Base-by-base conservation (phyloP, 2,113 vertebrate genomes). In the Sitta europaea region DNA sequence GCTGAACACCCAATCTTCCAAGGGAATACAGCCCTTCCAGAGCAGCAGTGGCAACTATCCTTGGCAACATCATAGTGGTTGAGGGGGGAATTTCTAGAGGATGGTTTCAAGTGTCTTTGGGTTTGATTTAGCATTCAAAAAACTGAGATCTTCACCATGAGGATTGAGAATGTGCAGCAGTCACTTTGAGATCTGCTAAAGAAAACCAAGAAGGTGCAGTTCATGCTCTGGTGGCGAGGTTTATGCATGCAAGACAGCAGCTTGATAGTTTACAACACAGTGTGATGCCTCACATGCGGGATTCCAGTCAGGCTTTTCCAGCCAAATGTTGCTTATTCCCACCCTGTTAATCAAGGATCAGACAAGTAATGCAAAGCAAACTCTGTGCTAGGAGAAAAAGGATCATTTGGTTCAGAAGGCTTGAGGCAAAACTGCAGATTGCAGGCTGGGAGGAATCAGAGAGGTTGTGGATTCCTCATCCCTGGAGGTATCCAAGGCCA, bases 41-140 rank as follows among this genome's bases (percentile, higher is more conserved):
- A 62, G 55, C 70, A 55, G 66, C 24, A 42, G 24, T 2, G 14
- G 57, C 25, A 29, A 61, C 31, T 63, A 13, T 8, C 25, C 3
- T 47, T 71, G 83, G 28, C 27, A n/a, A 27, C 21, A 5, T 0
- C 1, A 48, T 48, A 5, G 17, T 2, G 4, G 42, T 43, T 65
- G 36, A 47, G 55, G 27, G 35, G 25, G 11, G 35, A 17, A 2
- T 70, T 71, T 48, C 33, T 23, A 18, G 62, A 83, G 70, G 17
- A 59, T 28, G 36, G 18, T 57, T 87, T 74, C n/a, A 28, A 1
- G 29, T 62, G 29, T 36, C 19, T 54, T 77, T 71, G 65, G 70
- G 19, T 55, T 94, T 5, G 9, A 58, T 74, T 73, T 58, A 50
- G 33, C 27, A 13, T 33, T 87, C 18, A 14, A 16, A 88, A 59